Base-by-base conservation (phyloP, 2,797 vertebrate genomes). In the Telmatherina bonti region DNA sequence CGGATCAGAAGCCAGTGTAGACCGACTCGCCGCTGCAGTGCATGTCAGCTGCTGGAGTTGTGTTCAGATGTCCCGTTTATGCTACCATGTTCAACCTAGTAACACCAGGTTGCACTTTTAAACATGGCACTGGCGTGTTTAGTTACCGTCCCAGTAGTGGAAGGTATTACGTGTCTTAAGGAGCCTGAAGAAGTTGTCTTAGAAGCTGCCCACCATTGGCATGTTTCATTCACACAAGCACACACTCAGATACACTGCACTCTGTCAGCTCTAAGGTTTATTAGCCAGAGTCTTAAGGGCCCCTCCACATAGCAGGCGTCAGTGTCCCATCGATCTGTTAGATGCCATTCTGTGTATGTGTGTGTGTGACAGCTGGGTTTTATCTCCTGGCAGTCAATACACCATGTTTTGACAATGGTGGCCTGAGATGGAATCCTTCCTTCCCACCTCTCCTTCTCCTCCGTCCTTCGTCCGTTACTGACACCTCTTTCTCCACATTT, bases 401-500 rank as follows among this genome's bases (percentile, higher is more conserved):
- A 93, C 95, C 95, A 93, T 97, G 96, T 97, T 97, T 96, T 97
- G 96, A 98, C 96, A 97, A 97, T 96, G 94, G 94, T 92, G 94
- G 94, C 94, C 93, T 90, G 83, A 89, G 91, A 94, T 95, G 90
- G 89, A 88, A 88, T 93, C 92, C 95, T 91, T 88, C 89, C 91
- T 89, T 96, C 93, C 94, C 93, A 93, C 93, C 91, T 94, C 94
- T 91, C 79, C 92, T 89, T 90, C 90, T 68, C 78, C 43, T 83
- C 77, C 90, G 91, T 87, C 83, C 86, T 85, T 92, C 87, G 74
- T 84, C 89, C 83, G 91, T 93, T 92, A 94, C 93, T 91, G 92
- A 95, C 94, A 94, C 92, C 85, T 88, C 86, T 88, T 89, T 56
- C 81, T 27, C 71, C 58, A 33, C 62, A 62, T 85, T 61, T 76